Percentiles rank a stretch among this genome's conserved stretches.
phyloP scores from a whole-genome alignment of 1,140 invertebrate species.

The Drosophila ogumai region DNA sequence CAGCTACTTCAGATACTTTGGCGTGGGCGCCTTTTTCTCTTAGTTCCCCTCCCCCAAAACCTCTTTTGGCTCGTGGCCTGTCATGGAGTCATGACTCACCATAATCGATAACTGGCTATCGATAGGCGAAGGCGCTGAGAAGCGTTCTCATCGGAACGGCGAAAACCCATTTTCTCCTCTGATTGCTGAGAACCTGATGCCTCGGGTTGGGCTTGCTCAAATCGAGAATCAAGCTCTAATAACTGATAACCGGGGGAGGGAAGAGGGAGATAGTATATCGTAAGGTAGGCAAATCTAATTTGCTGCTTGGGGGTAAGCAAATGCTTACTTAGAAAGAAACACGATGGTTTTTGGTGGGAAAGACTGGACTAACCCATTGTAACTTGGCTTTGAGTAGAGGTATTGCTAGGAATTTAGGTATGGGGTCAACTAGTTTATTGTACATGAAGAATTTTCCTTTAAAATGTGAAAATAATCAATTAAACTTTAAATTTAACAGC shows the following conservation, averaged over 20 bases:
- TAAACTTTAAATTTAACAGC: background rate
- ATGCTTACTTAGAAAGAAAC: background rate
- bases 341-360: background rate
- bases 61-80: constrained; percentile 55
- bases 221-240: constrained; percentile 17
- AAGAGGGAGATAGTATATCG: background rate
- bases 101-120: constrained; percentile 50
- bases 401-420: constrained; percentile 2
- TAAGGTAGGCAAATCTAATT: constrained; percentile 10
- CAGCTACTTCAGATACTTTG: constrained; percentile 43
- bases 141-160: constrained; percentile 34
- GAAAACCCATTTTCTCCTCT: constrained; percentile 15
- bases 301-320: constrained; percentile 3
- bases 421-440: no score
- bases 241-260: constrained; percentile 1
- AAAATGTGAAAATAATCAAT: background rate
- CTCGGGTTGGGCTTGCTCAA: constrained; percentile 21
- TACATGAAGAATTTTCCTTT: background rate
- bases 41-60: background rate
- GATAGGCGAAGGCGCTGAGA: constrained; percentile 26
- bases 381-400: background rate
- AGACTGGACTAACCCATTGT: background rate
- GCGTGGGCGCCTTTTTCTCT: constrained; percentile 40
- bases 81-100: constrained; percentile 51
- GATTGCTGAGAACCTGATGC: constrained; percentile 43